Evolutionary conservation across 2,888 invertebrate genomes (phyloP).

Genomic region (Lumbricus terrestris): DNA sequence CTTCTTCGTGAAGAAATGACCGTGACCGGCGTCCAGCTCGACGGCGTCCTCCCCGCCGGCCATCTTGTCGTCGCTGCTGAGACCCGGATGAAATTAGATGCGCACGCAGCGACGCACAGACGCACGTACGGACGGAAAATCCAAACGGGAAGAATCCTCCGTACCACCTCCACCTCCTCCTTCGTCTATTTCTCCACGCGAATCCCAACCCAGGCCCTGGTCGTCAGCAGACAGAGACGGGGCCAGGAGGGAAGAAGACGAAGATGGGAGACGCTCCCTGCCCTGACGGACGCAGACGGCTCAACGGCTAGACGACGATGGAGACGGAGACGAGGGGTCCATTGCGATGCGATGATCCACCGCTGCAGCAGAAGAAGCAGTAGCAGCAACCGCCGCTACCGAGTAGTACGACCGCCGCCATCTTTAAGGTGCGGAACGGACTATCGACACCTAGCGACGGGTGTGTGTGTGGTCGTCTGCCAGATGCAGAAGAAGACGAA

Average conservation of each 20-base stretch:
- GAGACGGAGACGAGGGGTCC: not conserved
- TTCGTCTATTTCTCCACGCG: not conserved
- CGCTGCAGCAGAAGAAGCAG: too few species aligned
- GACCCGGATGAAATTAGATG: constrained; percentile 12
- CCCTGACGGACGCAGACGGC: not conserved
- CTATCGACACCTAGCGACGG: not conserved
- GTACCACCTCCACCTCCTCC: too few species aligned
- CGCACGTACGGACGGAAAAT: not conserved
- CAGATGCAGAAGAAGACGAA: too few species aligned
- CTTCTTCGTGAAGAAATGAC: constrained; percentile 99
- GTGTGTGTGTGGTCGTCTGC: not conserved
- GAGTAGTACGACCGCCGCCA: not conserved
- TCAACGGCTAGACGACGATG: not conserved
- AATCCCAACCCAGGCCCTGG: not conserved
- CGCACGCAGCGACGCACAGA: not conserved
- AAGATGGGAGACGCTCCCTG: not conserved
- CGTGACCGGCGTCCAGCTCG: constrained; percentile 59
- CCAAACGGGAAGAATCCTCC: not conserved
- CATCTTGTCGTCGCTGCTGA: constrained; percentile 9
- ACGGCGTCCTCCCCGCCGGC: constrained; percentile 10
- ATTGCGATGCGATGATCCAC: not conserved
- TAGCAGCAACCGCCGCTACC: too few species aligned
- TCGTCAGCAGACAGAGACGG: not conserved
- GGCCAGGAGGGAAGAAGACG: not conserved
- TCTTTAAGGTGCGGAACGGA: not conserved